These are phyloP conservation scores for Tenthredo scrophulariae DNA, from an alignment of 2,888 invertebrate genomes.

Conservation along the genomic window DNA sequence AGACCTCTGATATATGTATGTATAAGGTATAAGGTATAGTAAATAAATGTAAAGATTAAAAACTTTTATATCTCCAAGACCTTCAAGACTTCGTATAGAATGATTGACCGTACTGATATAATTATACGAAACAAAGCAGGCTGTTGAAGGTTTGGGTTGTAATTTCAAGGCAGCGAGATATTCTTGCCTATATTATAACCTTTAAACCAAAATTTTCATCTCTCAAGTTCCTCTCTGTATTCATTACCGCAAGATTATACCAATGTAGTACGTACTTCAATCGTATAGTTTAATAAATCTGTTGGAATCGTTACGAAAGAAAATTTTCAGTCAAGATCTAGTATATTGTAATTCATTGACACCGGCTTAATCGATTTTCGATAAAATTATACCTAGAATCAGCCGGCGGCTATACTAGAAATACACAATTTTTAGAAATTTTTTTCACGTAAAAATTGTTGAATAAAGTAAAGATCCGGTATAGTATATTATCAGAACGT, in stretches of 20 bases:
- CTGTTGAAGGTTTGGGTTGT: background rate
- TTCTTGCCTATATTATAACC: slow-evolving; percentile 1
- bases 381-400: background rate
- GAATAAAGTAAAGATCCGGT: background rate
- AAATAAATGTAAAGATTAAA: slow-evolving; percentile 4
- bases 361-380: background rate
- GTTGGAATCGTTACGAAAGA: background rate
- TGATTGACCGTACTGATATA: slow-evolving; percentile 4
- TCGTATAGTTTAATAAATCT: background rate
- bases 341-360: background rate
- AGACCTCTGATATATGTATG: background rate
- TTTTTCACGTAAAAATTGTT: background rate
- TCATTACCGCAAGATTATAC: background rate
- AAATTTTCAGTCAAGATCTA: background rate
- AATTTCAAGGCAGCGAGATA: background rate
- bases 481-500: background rate
- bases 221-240: background rate
- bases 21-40: background rate
- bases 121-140: background rate
- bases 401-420: background rate
- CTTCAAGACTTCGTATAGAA: background rate
- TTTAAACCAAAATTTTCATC: background rate
- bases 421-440: background rate
- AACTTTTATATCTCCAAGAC: background rate
- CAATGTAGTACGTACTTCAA: no score